phyloP scores from a whole-genome alignment of 2,888 invertebrate species.

The Entomobrya multifasciata region DNA sequence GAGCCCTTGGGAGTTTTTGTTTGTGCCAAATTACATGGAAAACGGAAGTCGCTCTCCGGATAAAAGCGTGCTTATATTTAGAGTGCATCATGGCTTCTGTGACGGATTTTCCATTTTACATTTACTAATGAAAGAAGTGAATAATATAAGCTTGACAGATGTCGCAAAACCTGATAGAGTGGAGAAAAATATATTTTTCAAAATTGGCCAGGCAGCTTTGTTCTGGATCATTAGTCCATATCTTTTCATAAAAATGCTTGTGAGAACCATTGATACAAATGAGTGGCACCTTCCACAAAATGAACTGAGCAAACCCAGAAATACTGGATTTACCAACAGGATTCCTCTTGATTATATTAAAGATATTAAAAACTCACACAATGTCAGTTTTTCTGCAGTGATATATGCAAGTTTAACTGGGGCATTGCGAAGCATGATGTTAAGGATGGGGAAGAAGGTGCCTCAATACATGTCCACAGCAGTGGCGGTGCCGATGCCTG shows the following conservation, averaged over 20 bases:
- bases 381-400: conserved; percentile 75
- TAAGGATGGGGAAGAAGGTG: conserved; percentile 53
- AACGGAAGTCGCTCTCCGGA: conserved; percentile 12
- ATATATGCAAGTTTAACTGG: conserved; percentile 72
- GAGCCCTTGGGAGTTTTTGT: conserved; percentile 78
- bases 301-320: conserved; percentile 55
- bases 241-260: conserved; percentile 69
- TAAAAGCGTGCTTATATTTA: conserved; percentile 70
- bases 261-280: conserved; percentile 69
- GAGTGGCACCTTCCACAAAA: conserved; percentile 71
- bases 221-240: conserved; percentile 72
- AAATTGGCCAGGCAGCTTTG: conserved; percentile 17
- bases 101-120: conserved; percentile 75
- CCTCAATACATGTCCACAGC: conserved; percentile 72
- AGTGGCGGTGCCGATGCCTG: conserved; percentile 75
- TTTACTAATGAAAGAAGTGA: conserved; percentile 70
- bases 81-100: conserved; percentile 77
- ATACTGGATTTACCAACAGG: conserved; percentile 64
- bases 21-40: conserved; percentile 70
- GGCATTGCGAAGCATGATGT: conserved; percentile 72
- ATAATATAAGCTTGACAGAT: conserved; percentile 55
- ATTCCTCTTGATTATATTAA: conserved; percentile 74
- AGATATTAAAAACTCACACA: conserved; percentile 71
- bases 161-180: conserved; percentile 61
- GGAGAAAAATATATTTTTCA: conserved; percentile 6